These are phyloP conservation scores for Cydia strobilella DNA, from an alignment of 1,140 invertebrate species.

Conservation along the genomic window DNA sequence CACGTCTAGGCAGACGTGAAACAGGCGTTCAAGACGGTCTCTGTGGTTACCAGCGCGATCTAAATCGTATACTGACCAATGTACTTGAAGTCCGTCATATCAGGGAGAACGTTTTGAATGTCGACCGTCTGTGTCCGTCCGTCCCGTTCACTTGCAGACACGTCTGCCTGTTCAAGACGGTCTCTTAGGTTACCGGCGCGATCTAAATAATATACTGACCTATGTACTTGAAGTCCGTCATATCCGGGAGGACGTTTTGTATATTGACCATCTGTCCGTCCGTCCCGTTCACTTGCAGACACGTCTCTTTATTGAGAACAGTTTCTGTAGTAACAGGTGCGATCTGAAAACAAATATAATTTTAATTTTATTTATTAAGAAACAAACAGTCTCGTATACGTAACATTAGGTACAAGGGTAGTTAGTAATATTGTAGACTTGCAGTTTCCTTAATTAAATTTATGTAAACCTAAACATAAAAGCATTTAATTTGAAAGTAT, in stretches of 20 bases:
- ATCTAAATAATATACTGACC: slow-evolving; percentile 76
- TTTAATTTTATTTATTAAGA: too few relatives aligned
- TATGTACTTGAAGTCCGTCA: slow-evolving; percentile 85
- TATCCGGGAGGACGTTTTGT: slow-evolving; percentile 92
- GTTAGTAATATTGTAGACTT: too few relatives aligned
- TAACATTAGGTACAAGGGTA: too few relatives aligned
- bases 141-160: slow-evolving; percentile 94
- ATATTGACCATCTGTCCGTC: slow-evolving; percentile 82
- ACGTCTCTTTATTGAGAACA: slow-evolving; percentile 86
- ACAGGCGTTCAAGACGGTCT: too few relatives aligned
- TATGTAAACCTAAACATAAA: too few relatives aligned
- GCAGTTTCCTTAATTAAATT: too few relatives aligned
- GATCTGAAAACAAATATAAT: slow-evolving; percentile 82
- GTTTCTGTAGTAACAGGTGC: slow-evolving; percentile 91
- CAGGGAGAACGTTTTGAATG: slow-evolving; percentile 91
- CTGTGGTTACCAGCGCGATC: too few relatives aligned
- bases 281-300: slow-evolving; percentile 92
- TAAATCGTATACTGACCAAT: too few relatives aligned
- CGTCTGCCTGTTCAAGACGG: slow-evolving; percentile 84
- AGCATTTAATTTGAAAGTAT: too few relatives aligned
- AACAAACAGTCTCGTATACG: too few relatives aligned
- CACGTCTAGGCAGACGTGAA: too few relatives aligned
- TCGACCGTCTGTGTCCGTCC: slow-evolving; percentile 80
- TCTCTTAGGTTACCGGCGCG: too few relatives aligned
- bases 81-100: slow-evolving; percentile 87